Evolutionary conservation across 2,888 invertebrate genomes (phyloP).

Genomic region (Oithona nana): DNA sequence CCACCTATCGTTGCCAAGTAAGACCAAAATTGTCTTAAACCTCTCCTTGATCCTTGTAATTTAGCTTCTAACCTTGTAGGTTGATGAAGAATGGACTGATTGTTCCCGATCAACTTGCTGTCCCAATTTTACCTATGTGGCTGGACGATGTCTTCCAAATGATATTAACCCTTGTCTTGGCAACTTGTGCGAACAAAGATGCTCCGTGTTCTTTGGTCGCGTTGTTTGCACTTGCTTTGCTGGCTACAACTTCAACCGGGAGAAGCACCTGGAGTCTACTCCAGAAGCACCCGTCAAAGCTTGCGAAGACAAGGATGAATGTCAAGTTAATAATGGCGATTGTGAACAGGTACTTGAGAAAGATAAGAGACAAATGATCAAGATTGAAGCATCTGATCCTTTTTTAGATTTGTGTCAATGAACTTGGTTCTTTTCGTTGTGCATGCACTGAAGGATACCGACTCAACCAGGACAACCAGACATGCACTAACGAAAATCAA

Average conservation of each 20-base stretch:
- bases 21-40: constrained; percentile 24
- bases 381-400: no score
- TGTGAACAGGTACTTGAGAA: constrained; percentile 38
- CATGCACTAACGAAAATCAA: constrained; percentile 31
- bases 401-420: constrained; percentile 37
- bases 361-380: neutral
- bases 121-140: constrained; percentile 39
- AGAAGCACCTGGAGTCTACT: constrained; percentile 31
- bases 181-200: constrained; percentile 44
- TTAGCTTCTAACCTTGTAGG: neutral
- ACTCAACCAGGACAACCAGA: constrained; percentile 37
- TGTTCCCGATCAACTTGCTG: constrained; percentile 44
- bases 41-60: constrained; percentile 19
- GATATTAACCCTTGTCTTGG: constrained; percentile 42
- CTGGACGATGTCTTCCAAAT: constrained; percentile 39
- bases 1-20: constrained; percentile 38
- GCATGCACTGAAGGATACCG: constrained; percentile 36
- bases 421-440: constrained; percentile 39
- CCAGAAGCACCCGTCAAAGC: neutral
- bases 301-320: constrained; percentile 28
- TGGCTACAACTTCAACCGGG: constrained; percentile 40
- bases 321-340: constrained; percentile 34
- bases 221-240: constrained; percentile 45
- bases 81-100: constrained; percentile 37
- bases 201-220: constrained; percentile 39